Conservation (phyloP, 1,140 invertebrate species). For the Phocides pigmalion region DNA sequence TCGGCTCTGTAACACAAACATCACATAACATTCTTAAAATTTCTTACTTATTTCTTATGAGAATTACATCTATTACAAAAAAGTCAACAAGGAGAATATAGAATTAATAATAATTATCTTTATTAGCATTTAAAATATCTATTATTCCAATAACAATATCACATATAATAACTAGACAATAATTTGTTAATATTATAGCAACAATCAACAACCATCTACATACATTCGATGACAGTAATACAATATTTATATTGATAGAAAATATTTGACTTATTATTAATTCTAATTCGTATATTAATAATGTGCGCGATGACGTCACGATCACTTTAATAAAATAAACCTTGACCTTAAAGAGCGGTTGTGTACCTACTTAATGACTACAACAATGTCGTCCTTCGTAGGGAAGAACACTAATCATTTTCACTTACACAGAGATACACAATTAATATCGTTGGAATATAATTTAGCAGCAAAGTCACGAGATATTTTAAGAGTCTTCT, state of each 20-base stretch:
- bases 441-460: slow-evolving; percentile 40
- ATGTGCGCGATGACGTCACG: slow-evolving; percentile 65
- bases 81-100: slow-evolving; percentile 79
- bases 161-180: slow-evolving; percentile 79
- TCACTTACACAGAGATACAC: slow-evolving; percentile 31
- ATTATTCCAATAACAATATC: slow-evolving; percentile 81
- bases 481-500: slow-evolving; percentile 35
- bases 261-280: slow-evolving; percentile 60
- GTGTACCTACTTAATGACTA: slow-evolving; percentile 11
- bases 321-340: slow-evolving; percentile 33
- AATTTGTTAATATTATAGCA: slow-evolving; percentile 65
- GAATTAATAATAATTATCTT: slow-evolving; percentile 59
- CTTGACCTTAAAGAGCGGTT: slow-evolving; percentile 20
- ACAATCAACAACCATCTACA: slow-evolving; percentile 74
- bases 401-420: slow-evolving; percentile 22
- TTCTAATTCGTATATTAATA: slow-evolving; percentile 70
- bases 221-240: slow-evolving; percentile 72
- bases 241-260: slow-evolving; percentile 54
- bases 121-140: slow-evolving; percentile 78
- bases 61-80: slow-evolving; percentile 64
- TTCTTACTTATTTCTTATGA: slow-evolving; percentile 32
- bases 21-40: slow-evolving; percentile 34
- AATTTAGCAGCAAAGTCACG: slow-evolving; percentile 36
- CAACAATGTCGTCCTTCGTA: slow-evolving; percentile 12
- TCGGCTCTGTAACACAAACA: slow-evolving; percentile 1